Base-by-base conservation (phyloP, 1,140 invertebrate species). In the Diachasmimorpha longicaudata region DNA sequence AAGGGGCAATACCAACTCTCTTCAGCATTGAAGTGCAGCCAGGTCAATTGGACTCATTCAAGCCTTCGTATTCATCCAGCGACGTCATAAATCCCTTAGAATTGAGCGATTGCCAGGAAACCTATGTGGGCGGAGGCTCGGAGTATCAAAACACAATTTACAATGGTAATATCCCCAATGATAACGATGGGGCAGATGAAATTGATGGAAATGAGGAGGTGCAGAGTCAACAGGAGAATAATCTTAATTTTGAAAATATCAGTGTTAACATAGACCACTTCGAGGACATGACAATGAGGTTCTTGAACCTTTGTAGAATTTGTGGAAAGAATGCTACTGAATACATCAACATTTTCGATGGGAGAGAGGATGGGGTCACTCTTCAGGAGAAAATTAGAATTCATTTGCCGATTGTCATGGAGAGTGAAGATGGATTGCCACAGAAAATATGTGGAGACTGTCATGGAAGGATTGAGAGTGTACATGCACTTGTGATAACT, bases 381-480 rank as follows among this genome's bases (percentile, higher is more conserved):
- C 39, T 85, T 13, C 79, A 70, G 72, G 81, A 86, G 31, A 86
- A 83, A 79, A 84, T 86, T 31, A 72, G 72, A 58, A 70, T 85
- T 37, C 79, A 83, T 74, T 76, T 85, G 63, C 85, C 85, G 23
- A 83, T 86, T 19, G 58, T 58, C 10, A 25, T 85, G 14, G 58
- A 79, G 16, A 13, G 37, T 23, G 58, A 83, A 6, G 83, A 86
- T 67, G 58, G 76, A 16, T 77, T 83, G 77, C 82, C 83, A 11
- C 81, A 80, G 55, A 83, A 82, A 76, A 73, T 86, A 10, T 87
- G 85, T 31, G 73, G 66, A 2, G 79, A 81, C 67, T 87, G 85
- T 73, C 83, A 79, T 44, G 75, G 81, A 0, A 85, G 83, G 77
- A 70, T 87, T 6, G 85, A 86, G 79, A 58, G 77, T 44, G 76